A percentile compares a stretch with the other conserved stretches of the same genome.
These are phyloP conservation scores for Prunella strophiata DNA, from an alignment of 2,797 vertebrate genomes.

Conservation along the genomic window DNA sequence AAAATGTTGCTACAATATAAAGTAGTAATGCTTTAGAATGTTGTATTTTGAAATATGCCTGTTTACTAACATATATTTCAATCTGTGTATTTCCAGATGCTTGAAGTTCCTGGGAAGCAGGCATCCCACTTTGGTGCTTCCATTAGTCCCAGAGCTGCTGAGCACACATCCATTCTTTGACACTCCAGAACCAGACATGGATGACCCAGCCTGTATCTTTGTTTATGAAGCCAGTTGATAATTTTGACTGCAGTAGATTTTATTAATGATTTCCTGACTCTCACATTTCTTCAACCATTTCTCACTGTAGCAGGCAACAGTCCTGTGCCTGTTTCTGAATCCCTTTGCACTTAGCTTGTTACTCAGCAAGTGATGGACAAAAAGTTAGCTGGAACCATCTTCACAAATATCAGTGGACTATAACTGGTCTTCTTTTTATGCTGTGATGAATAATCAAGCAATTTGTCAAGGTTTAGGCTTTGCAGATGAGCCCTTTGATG, in stretches of 20 bases:
- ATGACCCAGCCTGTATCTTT: slow-evolving; percentile 98
- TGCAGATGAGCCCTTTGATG: not conserved
- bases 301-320: not conserved
- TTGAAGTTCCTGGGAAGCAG: slow-evolving; percentile 92
- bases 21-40: not conserved
- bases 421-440: not conserved
- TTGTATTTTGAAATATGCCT: not conserved
- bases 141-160: slow-evolving; percentile 92
- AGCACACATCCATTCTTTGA: slow-evolving; percentile 97
- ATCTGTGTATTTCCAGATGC: slow-evolving; percentile 81
- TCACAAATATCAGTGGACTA: not conserved
- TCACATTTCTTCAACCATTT: not conserved
- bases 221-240: not conserved
- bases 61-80: not conserved
- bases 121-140: slow-evolving; percentile 93
- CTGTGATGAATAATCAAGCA: not conserved
- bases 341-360: not conserved
- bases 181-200: slow-evolving; percentile 97
- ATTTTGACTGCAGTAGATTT: not conserved
- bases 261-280: not conserved
- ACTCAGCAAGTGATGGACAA: not conserved
- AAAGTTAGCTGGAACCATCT: not conserved
- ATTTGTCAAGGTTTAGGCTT: not conserved
- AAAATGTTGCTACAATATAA: not conserved
- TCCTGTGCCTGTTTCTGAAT: not conserved